Evolutionary conservation across 23 tunicate genomes (phyloP).

Genomic region (Diplosoma virens): DNA sequence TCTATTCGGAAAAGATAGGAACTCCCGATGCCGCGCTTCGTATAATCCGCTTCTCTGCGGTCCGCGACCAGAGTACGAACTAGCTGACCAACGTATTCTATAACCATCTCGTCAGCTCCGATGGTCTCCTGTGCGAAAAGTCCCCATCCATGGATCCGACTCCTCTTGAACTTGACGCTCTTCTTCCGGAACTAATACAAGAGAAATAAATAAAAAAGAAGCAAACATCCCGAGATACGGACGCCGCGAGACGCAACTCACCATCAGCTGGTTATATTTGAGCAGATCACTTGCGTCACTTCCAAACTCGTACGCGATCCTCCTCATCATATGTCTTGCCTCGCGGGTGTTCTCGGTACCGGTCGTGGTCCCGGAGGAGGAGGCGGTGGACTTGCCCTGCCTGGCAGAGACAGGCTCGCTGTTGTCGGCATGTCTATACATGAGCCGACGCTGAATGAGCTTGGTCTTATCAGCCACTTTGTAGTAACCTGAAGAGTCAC

Average conservation of each 20-base stretch:
- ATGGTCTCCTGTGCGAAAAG: constrained; percentile 90
- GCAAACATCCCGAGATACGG: no score
- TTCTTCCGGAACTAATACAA: constrained; percentile 81
- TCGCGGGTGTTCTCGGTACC: constrained; percentile 75
- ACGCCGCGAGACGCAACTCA: no score
- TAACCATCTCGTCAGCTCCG: constrained; percentile 97
- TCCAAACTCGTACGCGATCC: constrained; percentile 92
- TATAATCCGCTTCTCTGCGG: constrained; percentile 77
- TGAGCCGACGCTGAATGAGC: constrained; percentile 61
- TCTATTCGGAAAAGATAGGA: constrained; percentile 97
- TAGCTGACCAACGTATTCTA: constrained; percentile 94
- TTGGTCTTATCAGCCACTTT: constrained; percentile 65
- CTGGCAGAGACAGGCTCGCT: constrained; percentile 14
- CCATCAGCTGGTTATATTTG: constrained; percentile 94
- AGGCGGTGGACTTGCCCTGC: constrained; percentile 1
- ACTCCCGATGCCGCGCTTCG: constrained; percentile 89
- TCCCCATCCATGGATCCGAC: constrained; percentile 97
- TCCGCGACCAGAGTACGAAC: constrained; percentile 86
- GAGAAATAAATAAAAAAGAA: not conserved
- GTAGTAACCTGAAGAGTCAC: constrained; percentile 63
- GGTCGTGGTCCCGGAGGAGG: constrained; percentile 2
- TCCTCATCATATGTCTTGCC: constrained; percentile 84
- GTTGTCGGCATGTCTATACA: constrained; percentile 88
- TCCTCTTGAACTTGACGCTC: constrained; percentile 82
- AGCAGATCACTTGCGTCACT: constrained; percentile 78